Evolutionary conservation across 2,888 invertebrate genomes (phyloP).

Genomic region (Hedya salicella): DNA sequence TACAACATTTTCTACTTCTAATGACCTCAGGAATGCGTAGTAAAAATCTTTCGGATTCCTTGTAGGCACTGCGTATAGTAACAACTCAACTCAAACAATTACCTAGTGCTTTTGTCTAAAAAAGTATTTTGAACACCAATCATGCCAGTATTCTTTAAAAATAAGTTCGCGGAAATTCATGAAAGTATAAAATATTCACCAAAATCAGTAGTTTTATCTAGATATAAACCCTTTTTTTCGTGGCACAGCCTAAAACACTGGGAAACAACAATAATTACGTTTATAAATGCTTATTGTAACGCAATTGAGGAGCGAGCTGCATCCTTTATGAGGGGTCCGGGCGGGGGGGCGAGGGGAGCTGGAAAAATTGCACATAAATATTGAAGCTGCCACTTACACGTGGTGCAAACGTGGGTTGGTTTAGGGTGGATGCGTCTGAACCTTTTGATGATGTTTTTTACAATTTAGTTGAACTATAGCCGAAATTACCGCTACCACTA

Average conservation of each 20-base stretch:
- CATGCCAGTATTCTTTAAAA: too few relatives aligned
- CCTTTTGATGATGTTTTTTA: not conserved
- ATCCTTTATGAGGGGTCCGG: conserved; percentile 74
- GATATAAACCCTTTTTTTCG: not conserved
- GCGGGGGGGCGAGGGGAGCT: conserved; percentile 60
- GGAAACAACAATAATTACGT: conserved; percentile 50
- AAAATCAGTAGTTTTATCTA: not conserved
- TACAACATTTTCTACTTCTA: too few relatives aligned
- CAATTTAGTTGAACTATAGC: not conserved
- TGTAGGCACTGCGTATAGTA: too few relatives aligned
- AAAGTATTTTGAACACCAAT: too few relatives aligned
- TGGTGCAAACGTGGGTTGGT: conserved; percentile 67
- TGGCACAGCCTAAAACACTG: conserved; percentile 1
- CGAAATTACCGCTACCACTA: too few relatives aligned
- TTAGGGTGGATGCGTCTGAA: conserved; percentile 58
- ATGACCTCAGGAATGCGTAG: too few relatives aligned
- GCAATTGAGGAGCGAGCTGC: conserved; percentile 73
- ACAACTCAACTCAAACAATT: too few relatives aligned
- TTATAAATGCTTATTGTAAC: conserved; percentile 77
- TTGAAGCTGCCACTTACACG: conserved; percentile 86
- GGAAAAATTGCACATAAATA: conserved; percentile 86
- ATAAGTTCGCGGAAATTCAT: too few relatives aligned
- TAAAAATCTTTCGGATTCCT: too few relatives aligned
- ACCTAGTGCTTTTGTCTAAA: too few relatives aligned
- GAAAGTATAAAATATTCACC: too few relatives aligned